Evolutionary conservation across 2,888 invertebrate species (phyloP).

Genomic region (Alsophila aescularia): DNA sequence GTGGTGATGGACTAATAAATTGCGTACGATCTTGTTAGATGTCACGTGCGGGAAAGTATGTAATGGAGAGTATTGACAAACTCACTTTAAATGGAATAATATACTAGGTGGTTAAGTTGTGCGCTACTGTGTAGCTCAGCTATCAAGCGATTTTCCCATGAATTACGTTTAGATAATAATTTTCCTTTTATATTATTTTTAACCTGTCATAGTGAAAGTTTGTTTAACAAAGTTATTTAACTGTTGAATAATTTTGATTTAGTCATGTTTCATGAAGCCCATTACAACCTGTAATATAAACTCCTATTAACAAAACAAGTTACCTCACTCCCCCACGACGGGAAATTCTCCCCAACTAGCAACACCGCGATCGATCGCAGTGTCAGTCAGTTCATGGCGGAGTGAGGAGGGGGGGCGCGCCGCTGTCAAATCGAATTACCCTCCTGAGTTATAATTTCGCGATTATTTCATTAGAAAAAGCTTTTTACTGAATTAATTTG

Average conservation of each 20-base stretch:
- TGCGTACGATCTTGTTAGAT: not conserved
- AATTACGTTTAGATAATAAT: too few relatives aligned
- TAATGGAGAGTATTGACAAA: not conserved
- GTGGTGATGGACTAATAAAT: conserved; percentile 17
- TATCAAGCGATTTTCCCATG: too few relatives aligned
- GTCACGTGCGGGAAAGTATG: not conserved
- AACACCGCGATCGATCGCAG: conserved; percentile 76
- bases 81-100: too few relatives aligned
- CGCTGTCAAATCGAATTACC: conserved; percentile 73
- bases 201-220: too few relatives aligned
- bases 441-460: conserved; percentile 58
- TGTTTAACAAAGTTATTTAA: too few relatives aligned
- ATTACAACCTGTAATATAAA: too few relatives aligned
- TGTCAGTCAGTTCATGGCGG: conserved; percentile 48
- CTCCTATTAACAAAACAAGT: not conserved
- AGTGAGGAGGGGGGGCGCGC: conserved; percentile 58
- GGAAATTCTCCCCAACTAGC: conserved; percentile 49
- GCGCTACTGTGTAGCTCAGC: too few relatives aligned
- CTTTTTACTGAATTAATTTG: conserved; percentile 68
- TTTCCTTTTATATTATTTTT: too few relatives aligned
- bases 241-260: too few relatives aligned
- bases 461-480: conserved; percentile 62
- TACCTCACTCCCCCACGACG: conserved; percentile 37
- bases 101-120: too few relatives aligned
- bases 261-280: too few relatives aligned